phyloP scores from a whole-genome alignment of 2,797 vertebrate species.

The Scleropages formosus region DNA sequence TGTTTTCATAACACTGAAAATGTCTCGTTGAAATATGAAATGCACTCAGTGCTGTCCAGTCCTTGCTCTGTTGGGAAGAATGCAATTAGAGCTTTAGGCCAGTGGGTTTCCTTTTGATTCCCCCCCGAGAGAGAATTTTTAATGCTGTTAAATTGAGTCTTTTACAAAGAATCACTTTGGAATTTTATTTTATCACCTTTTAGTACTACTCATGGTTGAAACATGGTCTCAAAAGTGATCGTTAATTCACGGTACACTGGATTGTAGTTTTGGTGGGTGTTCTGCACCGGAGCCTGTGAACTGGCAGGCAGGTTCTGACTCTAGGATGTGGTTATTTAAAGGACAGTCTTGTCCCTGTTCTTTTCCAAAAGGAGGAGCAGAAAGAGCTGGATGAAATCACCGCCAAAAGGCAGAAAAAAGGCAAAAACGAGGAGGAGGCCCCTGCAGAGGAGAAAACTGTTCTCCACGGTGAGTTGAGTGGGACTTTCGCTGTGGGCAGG shows the following conservation, averaged over 20 bases:
- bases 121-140: slow-evolving; percentile 5
- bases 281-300: neutral
- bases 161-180: neutral
- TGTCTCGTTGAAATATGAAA: neutral
- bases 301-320: neutral
- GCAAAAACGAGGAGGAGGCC: slow-evolving; percentile 90
- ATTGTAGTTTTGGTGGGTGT: neutral
- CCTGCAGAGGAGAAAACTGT: slow-evolving; percentile 95
- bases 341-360: neutral
- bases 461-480: slow-evolving; percentile 78
- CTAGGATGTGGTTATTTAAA: neutral
- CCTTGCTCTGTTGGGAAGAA: neutral
- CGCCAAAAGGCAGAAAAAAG: slow-evolving; percentile 96
- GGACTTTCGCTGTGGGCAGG: neutral
- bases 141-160: neutral
- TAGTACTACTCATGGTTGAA: neutral
- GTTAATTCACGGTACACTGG: neutral
- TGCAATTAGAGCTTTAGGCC: neutral
- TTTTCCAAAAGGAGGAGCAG: slow-evolving; percentile 80
- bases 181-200: neutral
- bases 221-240: neutral
- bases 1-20: neutral
- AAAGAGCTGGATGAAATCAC: slow-evolving; percentile 95
- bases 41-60: neutral
- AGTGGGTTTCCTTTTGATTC: slow-evolving; percentile 5